Evolutionary conservation across 2,888 invertebrate genomes (phyloP).

Genomic region (Agrotis exclamationis): DNA sequence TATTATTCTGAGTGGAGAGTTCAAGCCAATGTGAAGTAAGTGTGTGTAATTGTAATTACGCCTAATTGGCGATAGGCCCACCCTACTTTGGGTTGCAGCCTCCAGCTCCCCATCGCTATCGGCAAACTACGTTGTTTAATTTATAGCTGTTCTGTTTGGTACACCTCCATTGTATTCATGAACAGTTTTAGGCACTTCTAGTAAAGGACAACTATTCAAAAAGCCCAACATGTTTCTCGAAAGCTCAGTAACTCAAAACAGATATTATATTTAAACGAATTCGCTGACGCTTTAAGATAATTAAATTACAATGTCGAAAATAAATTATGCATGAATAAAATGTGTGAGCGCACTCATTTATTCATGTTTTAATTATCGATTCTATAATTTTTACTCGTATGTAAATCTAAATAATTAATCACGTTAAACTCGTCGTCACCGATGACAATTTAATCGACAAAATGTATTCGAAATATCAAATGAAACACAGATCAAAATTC

Average conservation of each 20-base stretch:
- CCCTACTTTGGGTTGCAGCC: slow-evolving; percentile 24
- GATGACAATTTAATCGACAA: slow-evolving; percentile 10
- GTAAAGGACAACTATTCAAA: background rate
- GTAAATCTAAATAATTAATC: slow-evolving; percentile 46
- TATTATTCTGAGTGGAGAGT: background rate
- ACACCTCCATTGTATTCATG: slow-evolving; percentile 13
- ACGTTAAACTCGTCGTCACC: background rate
- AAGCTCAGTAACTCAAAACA: slow-evolving; percentile 23
- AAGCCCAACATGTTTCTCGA: slow-evolving; percentile 1
- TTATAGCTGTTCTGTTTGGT: slow-evolving; percentile 16
- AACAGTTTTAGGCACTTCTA: background rate
- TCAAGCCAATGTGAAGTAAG: slow-evolving; percentile 21
- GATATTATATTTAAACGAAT: slow-evolving; percentile 9
- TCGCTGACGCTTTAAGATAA: background rate
- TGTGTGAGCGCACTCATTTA: slow-evolving; percentile 48
- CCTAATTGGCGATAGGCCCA: slow-evolving; percentile 42
- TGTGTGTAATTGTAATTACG: slow-evolving; percentile 36
- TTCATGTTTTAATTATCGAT: slow-evolving; percentile 36
- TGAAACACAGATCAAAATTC: slow-evolving; percentile 13
- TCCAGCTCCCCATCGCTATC: slow-evolving; percentile 27
- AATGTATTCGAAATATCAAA: slow-evolving; percentile 39
- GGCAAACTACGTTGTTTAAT: slow-evolving; percentile 14
- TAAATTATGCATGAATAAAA: slow-evolving; percentile 51
- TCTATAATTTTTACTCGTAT: slow-evolving; percentile 39
- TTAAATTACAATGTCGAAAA: slow-evolving; percentile 22